Percentiles rank a stretch among this genome's conserved stretches.
Conservation (phyloP, 2,797 vertebrate genomes). For the Intellagama lesueurii region DNA sequence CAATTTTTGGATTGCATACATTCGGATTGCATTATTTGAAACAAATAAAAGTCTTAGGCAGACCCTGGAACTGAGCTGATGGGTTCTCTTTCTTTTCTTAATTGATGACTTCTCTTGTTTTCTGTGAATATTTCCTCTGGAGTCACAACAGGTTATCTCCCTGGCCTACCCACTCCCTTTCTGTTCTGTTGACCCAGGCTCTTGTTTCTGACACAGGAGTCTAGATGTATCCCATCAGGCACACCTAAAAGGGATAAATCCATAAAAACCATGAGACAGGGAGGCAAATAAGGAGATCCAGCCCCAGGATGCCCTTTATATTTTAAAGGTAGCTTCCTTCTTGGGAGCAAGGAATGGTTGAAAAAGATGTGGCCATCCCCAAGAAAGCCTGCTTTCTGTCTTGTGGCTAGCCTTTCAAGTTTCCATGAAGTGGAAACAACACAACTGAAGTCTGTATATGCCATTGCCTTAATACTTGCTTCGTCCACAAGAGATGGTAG, state of each 20-base stretch:
- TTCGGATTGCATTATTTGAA: background rate
- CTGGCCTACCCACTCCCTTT: background rate
- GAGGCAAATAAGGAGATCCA: background rate
- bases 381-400: background rate
- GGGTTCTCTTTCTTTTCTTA: too few species aligned
- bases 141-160: background rate
- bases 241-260: constrained; percentile 1
- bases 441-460: background rate
- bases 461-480: background rate
- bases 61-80: background rate
- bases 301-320: background rate
- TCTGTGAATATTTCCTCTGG: background rate
- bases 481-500: background rate
- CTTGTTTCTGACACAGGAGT: background rate
- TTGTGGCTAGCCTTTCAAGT: background rate
- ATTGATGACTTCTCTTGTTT: background rate
- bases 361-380: background rate
- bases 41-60: background rate
- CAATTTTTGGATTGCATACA: background rate
- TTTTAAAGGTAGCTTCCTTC: constrained; percentile 10
- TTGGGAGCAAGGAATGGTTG: background rate
- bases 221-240: background rate
- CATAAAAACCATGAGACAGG: background rate
- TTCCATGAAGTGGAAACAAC: background rate
- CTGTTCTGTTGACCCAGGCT: background rate